Conservation (phyloP, 2,797 vertebrate species). For the Syncerus caffer region DNA sequence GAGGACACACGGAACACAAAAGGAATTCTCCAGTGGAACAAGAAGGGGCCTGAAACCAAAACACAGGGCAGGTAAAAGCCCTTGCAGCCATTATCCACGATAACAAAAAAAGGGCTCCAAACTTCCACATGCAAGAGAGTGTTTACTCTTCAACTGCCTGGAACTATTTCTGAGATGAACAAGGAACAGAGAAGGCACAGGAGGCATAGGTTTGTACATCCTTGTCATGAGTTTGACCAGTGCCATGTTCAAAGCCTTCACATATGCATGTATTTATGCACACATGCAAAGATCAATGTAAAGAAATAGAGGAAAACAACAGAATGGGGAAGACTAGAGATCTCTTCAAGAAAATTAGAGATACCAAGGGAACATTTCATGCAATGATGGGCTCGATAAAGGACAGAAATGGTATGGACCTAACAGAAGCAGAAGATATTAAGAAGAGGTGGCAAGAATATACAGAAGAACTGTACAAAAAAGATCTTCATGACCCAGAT, state of each 20-base stretch:
- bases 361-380: too few relatives aligned
- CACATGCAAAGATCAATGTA: too few relatives aligned
- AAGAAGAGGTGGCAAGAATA: too few relatives aligned
- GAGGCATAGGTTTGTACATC: neutral
- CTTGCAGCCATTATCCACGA: too few relatives aligned
- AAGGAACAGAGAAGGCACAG: neutral
- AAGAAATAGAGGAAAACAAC: too few relatives aligned
- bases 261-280: neutral
- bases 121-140: neutral
- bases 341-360: too few relatives aligned
- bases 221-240: neutral
- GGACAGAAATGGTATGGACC: too few relatives aligned
- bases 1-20: neutral
- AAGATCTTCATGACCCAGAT: rapidly evolving
- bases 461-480: too few relatives aligned
- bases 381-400: too few relatives aligned
- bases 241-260: neutral
- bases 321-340: too few relatives aligned
- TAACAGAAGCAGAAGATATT: too few relatives aligned
- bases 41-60: neutral
- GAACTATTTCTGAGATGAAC: neutral
- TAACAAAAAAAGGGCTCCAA: neutral
- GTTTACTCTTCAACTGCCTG: neutral
- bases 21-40: neutral
- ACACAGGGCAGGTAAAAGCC: neutral